phyloP scores from a whole-genome alignment of 2,113 vertebrate species.

The Istiophorus platypterus region DNA sequence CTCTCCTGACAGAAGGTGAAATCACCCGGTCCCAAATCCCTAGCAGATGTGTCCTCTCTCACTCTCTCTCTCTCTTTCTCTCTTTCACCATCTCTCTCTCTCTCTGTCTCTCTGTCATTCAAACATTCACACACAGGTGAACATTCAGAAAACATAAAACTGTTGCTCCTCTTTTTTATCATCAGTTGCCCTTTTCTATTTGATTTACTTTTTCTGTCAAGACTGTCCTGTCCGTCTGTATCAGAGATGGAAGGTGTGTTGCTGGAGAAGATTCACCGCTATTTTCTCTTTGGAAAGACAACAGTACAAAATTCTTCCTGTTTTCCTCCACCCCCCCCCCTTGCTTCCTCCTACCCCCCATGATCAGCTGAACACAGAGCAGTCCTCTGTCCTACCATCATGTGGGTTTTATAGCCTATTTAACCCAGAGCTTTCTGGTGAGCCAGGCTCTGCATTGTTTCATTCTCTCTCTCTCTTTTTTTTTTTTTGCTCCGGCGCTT shows the following conservation, averaged over 20 bases:
- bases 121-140: background rate
- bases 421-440: constrained; percentile 60
- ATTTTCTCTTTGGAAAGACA: constrained; percentile 12
- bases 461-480: too few species aligned
- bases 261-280: constrained; percentile 29
- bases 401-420: constrained; percentile 62
- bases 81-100: background rate
- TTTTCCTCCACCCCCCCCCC: constrained; percentile 46
- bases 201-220: background rate
- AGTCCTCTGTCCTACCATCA: constrained; percentile 64
- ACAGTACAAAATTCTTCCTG: constrained; percentile 63
- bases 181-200: background rate
- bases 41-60: constrained; percentile 48
- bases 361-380: constrained; percentile 64
- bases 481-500: background rate
- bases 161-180: background rate
- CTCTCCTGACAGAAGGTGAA: constrained; percentile 44
- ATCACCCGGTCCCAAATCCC: constrained; percentile 54
- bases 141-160: constrained; percentile 9
- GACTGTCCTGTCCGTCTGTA: background rate
- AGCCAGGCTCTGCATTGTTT: constrained; percentile 34
- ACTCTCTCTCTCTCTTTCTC: background rate
- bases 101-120: background rate
- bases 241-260: background rate
- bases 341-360: constrained; percentile 60